Conservation (phyloP, 2,797 vertebrate genomes). For the Enteromius anoplus region DNA sequence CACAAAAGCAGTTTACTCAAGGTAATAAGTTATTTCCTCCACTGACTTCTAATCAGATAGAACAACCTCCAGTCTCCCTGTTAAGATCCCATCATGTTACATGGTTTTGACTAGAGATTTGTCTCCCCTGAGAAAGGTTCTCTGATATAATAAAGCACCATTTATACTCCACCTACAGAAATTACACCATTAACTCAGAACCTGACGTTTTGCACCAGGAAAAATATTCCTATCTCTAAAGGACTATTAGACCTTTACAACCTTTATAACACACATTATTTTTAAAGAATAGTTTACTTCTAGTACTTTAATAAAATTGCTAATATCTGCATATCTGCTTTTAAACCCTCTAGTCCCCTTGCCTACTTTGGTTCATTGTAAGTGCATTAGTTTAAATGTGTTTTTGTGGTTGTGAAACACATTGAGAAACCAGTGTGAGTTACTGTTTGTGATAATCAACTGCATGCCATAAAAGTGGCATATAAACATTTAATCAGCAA, state of each 20-base stretch:
- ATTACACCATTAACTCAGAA: constrained; percentile 9
- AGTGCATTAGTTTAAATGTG: not conserved
- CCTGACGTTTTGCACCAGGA: not conserved
- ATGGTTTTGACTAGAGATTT: constrained; percentile 2
- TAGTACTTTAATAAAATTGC: not conserved
- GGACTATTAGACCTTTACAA: not conserved
- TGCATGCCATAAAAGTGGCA: not conserved
- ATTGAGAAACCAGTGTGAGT: not conserved
- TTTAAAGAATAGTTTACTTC: not conserved
- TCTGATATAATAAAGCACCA: not conserved
- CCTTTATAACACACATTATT: not conserved
- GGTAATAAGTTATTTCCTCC: constrained; percentile 25
- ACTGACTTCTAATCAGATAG: constrained; percentile 19
- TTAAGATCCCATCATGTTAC: not conserved
- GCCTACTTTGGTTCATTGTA: not conserved
- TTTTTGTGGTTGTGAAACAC: not conserved
- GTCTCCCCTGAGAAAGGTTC: not conserved
- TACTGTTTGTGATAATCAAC: constrained; percentile 12
- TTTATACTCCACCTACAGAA: not conserved
- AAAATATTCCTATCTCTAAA: not conserved
- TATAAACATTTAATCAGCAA: not conserved
- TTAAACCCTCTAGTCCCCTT: not conserved
- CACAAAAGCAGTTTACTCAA: constrained; percentile 27
- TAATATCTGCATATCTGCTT: not conserved
- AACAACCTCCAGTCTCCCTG: constrained; percentile 40